phyloP scores from a whole-genome alignment of 2,888 invertebrate species.

The Troides aeacus region DNA sequence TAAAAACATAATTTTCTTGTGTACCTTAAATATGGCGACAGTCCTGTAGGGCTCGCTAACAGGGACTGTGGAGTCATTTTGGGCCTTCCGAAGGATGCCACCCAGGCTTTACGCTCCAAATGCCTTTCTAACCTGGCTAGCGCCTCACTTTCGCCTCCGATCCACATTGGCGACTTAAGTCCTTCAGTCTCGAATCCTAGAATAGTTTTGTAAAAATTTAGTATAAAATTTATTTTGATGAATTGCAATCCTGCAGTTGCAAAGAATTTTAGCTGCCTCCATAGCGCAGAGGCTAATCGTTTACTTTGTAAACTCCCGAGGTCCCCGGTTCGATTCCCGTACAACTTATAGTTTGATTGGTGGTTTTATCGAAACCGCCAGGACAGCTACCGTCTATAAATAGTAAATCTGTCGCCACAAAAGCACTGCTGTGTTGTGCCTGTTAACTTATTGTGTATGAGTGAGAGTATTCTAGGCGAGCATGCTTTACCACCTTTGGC shows the following conservation, averaged over 20 bases:
- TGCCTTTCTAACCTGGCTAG: slow-evolving; percentile 87
- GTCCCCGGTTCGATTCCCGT: no score
- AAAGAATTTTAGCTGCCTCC: no score
- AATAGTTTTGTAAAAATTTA: slow-evolving; percentile 8
- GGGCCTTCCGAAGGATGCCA: slow-evolving; percentile 92
- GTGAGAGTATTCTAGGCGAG: no score
- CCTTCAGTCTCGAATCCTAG: slow-evolving; percentile 88
- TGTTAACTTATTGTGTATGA: no score
- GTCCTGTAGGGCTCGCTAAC: slow-evolving; percentile 89
- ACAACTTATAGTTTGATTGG: no score
- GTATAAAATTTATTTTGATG: neutral
- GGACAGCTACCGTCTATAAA: no score
- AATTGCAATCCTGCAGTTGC: neutral
- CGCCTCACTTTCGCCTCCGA: slow-evolving; percentile 89
- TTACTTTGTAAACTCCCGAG: no score
- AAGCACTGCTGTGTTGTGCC: no score
- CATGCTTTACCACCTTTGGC: no score
- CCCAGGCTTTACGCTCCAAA: slow-evolving; percentile 92
- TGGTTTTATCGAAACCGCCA: no score
- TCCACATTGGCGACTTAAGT: slow-evolving; percentile 86
- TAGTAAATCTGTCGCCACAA: no score
- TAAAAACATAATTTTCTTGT: neutral
- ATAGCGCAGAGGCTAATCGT: no score
- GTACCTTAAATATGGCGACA: slow-evolving; percentile 88
- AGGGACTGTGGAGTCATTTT: slow-evolving; percentile 94